These are phyloP conservation scores for Zosterops pallidus DNA, from an alignment of 2,113 vertebrate species.

Conservation along the genomic window DNA sequence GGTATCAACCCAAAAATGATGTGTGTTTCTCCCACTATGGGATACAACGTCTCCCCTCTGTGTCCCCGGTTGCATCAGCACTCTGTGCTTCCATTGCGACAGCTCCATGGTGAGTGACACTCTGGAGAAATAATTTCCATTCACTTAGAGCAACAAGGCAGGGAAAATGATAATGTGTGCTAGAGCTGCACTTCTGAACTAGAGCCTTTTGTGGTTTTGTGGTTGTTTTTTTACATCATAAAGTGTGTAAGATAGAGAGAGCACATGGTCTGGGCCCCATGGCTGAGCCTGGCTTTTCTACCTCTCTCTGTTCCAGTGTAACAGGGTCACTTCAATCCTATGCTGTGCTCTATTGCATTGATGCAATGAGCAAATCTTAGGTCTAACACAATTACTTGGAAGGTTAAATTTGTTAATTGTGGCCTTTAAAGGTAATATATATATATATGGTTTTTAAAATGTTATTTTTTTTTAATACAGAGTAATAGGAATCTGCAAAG, in stretches of 20 bases:
- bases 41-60: not conserved
- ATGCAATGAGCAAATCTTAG: not conserved
- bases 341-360: not conserved
- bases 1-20: not conserved
- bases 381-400: not conserved
- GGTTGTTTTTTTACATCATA: fast-evolving
- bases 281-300: not conserved
- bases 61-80: not conserved
- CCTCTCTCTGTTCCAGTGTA: not conserved
- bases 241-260: not conserved
- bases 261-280: fast-evolving
- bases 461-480: too few species aligned
- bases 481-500: not conserved
- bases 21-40: not conserved
- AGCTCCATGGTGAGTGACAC: not conserved
- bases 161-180: not conserved
- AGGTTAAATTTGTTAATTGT: not conserved
- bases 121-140: not conserved
- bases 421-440: not conserved
- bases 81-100: fast-evolving
- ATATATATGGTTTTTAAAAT: not conserved
- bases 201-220: fast-evolving
- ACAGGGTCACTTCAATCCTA: not conserved
- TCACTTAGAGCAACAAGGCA: not conserved
- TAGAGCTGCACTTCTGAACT: not conserved